Base-by-base conservation (phyloP, 2,113 vertebrate species). In the Echinops telfairi region DNA sequence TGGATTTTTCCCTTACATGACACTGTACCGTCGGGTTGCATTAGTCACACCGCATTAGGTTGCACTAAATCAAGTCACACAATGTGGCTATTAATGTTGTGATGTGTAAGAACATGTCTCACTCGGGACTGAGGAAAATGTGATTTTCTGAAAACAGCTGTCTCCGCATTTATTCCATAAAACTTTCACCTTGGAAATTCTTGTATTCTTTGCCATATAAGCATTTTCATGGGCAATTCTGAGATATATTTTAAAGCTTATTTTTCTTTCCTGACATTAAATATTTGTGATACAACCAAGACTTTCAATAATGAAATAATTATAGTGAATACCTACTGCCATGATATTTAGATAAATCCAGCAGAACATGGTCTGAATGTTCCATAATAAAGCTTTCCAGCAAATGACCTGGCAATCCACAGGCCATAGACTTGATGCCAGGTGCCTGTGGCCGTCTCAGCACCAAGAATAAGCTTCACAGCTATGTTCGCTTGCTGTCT, bases 1-100 rank as follows among this genome's bases (percentile, higher is more conserved):
- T 82, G 1, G 66, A 58, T 12, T 95, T 97, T 97, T 95, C 94
- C 93, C 20, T 43, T 53, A 73, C 1, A 25, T 94, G 88, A 90
- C 91, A 85, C 95, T 96, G 94, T 96, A 73, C 86, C 17, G 89
- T 96, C 16, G 25, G 86, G 31, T 95, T 95, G 78, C 92, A 96
- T 97, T 95, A 97, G 83, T 96, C 96, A 97, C 96, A 96, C 85
- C 87, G 95, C 87, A 97, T 97, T 96, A 95, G 97, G 92, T 89
- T 82, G 1, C 66, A 95, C 86, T 96, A 97, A 96, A 97, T 97
- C 96, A 96, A 92, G 88, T 95, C 92, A 93, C 68, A 95, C 87
- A 92, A 80, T 82, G 86, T 93, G 94, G 93, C 92, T 97, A 82
- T 96, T 97, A 96, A 97, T 90, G 76, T 83, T 97, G 95, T 93